These are phyloP conservation scores for Rugalucina vietnamica DNA, from an alignment of 2,888 invertebrate genomes.

Conservation along the genomic window DNA sequence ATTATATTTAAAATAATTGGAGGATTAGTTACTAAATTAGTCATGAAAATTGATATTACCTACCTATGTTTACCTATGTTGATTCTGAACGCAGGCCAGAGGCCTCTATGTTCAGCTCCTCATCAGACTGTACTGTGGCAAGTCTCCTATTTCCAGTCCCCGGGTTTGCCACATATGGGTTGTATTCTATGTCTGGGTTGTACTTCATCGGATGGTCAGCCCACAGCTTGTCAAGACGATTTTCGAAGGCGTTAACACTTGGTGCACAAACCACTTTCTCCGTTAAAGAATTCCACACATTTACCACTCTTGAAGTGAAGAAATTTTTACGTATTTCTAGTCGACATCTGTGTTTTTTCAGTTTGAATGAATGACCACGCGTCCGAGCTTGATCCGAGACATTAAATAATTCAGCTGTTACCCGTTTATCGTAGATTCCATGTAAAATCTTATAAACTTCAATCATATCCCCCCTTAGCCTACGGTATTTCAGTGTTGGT, in stretches of 20 bases:
- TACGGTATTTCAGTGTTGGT: neutral
- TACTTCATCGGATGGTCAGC: neutral
- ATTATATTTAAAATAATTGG: no score
- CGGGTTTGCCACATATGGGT: neutral
- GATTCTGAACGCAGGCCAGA: conserved; percentile 9
- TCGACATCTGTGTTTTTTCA: neutral
- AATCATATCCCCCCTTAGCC: neutral
- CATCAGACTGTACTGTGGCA: neutral
- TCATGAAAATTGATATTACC: no score
- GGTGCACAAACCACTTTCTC: neutral
- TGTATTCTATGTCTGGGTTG: neutral
- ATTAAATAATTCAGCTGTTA: neutral
- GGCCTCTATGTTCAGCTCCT: conserved; percentile 8
- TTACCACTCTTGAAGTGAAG: neutral
- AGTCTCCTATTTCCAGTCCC: neutral
- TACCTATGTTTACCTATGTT: conserved; percentile 8
- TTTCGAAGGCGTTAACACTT: neutral
- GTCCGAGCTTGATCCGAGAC: neutral
- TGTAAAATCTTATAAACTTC: neutral
- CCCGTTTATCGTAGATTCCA: neutral
- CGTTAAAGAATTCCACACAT: neutral
- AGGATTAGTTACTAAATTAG: no score
- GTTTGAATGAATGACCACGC: neutral
- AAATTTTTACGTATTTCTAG: neutral
- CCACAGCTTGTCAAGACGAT: neutral